phyloP scores from a whole-genome alignment of 2,797 vertebrate species.

The Girardinus metallicus region DNA sequence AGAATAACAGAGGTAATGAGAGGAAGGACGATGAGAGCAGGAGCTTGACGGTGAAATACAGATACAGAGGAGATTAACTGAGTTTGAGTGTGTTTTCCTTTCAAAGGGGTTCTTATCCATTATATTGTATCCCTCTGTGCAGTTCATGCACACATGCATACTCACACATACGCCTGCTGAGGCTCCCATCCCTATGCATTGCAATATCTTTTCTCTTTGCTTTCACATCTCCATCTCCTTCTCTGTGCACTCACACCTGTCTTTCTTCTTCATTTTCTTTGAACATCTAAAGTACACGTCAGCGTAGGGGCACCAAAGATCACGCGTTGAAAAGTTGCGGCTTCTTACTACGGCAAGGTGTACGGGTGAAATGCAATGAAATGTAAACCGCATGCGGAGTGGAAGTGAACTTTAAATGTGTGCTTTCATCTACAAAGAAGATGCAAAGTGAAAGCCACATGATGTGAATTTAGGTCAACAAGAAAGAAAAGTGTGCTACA shows the following conservation, averaged over 20 bases:
- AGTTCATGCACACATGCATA: conserved; percentile 11
- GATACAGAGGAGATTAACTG: conserved; percentile 73
- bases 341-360: neutral
- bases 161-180: conserved; percentile 30
- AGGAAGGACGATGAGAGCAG: conserved; percentile 64
- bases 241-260: neutral
- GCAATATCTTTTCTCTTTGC: conserved; percentile 30
- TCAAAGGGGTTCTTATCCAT: conserved; percentile 70
- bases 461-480: neutral
- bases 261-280: conserved; percentile 11
- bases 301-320: conserved; percentile 39
- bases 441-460: neutral
- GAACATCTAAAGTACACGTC: conserved; percentile 32
- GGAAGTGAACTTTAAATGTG: neutral
- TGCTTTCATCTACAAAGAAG: neutral
- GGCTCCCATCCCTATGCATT: conserved; percentile 50
- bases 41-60: conserved; percentile 71
- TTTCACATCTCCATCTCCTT: conserved; percentile 17
- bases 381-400: neutral
- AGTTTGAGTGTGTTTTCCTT: conserved; percentile 64
- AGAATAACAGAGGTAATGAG: conserved; percentile 74
- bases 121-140: conserved; percentile 51
- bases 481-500: neutral
- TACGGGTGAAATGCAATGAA: neutral
- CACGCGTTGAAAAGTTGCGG: neutral